Conservation (phyloP, 2,113 vertebrate genomes). For the Prunella himalayana region DNA sequence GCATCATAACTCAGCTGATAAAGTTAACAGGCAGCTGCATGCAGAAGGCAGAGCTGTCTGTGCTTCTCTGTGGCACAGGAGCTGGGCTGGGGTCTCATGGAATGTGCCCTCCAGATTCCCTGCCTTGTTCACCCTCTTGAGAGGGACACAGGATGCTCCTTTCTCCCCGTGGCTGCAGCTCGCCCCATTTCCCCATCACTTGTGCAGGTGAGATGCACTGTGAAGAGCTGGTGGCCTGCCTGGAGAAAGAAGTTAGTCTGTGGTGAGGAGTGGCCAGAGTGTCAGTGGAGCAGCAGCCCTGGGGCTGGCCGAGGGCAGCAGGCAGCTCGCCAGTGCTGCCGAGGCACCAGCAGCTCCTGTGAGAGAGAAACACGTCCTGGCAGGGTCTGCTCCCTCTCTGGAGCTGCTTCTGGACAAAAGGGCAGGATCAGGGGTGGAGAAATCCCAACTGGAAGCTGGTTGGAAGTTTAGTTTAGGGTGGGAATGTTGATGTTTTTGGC, state of each 20-base stretch:
- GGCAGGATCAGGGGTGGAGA: not conserved
- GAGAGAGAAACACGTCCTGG: not conserved
- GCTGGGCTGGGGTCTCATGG: not conserved
- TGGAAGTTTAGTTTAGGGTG: not conserved
- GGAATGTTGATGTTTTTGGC: not conserved
- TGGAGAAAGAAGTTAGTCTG: not conserved
- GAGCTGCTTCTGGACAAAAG: not conserved
- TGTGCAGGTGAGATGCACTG: not conserved
- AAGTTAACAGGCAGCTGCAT: not conserved
- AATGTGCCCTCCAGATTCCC: not conserved
- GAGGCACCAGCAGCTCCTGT: rapidly evolving
- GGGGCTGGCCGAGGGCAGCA: not conserved
- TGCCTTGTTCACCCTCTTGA: not conserved
- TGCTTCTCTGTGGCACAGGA: not conserved
- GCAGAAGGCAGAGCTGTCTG: not conserved
- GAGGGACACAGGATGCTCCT: rapidly evolving
- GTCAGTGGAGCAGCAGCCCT: not conserved
- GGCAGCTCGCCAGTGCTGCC: not conserved
- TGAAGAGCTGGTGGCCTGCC: not conserved
- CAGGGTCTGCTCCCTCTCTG: rapidly evolving
- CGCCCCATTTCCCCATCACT: rapidly evolving
- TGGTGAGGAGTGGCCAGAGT: no score
- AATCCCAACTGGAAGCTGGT: not conserved
- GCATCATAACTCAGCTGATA: not conserved
- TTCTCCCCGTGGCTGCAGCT: not conserved